phyloP scores from a whole-genome alignment of 1,140 invertebrate genomes.

The Forficula auricularia region DNA sequence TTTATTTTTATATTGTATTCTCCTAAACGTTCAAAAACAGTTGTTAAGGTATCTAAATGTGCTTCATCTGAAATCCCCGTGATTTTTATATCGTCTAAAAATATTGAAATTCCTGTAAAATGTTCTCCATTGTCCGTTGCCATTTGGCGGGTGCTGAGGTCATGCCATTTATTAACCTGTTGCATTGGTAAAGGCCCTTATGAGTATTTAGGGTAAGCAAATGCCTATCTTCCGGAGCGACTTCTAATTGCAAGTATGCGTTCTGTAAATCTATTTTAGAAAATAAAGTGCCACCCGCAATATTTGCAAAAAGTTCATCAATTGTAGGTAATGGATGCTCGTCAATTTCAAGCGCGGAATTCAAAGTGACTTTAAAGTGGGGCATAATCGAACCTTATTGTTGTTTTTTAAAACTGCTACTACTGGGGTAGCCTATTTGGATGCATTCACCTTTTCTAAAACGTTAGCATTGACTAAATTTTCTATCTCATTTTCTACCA shows the following conservation, averaged over 20 bases:
- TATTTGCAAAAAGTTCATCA: too few species aligned
- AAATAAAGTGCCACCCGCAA: too few species aligned
- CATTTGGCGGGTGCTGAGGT: slow-evolving; percentile 22
- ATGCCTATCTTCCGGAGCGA: neutral
- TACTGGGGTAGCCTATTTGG: too few species aligned
- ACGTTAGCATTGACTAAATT: too few species aligned
- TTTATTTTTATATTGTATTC: slow-evolving; percentile 13
- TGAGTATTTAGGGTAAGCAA: slow-evolving; percentile 13
- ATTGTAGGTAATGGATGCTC: too few species aligned
- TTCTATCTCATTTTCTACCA: too few species aligned
- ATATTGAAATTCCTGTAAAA: slow-evolving; percentile 17
- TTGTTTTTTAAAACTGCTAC: too few species aligned
- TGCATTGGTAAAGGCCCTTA: slow-evolving; percentile 21
- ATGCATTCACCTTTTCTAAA: too few species aligned
- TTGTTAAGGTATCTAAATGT: slow-evolving; percentile 14
- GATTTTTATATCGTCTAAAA: slow-evolving; percentile 25
- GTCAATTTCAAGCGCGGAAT: too few species aligned
- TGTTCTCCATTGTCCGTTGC: slow-evolving; percentile 23
- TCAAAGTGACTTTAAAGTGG: too few species aligned
- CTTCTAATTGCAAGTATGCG: slow-evolving; percentile 9
- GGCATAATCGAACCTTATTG: too few species aligned
- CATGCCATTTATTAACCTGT: slow-evolving; percentile 20
- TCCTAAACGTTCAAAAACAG: slow-evolving; percentile 13
- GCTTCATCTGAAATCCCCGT: slow-evolving; percentile 14
- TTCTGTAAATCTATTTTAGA: too few species aligned